Base-by-base conservation (phyloP, 1,140 invertebrate species). In the Formica exsecta region DNA sequence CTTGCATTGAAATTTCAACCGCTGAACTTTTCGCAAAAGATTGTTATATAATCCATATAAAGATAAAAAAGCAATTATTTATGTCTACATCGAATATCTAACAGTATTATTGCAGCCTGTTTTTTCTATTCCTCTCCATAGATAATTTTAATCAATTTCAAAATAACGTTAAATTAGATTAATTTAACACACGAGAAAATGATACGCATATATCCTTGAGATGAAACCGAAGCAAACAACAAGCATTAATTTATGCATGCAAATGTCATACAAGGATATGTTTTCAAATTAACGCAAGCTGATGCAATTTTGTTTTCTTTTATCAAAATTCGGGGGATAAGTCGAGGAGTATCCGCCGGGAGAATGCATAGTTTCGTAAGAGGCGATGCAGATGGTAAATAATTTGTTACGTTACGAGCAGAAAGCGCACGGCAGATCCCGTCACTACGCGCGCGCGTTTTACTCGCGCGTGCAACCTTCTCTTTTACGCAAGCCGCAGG, bases 401-500 rank as follows among this genome's bases (percentile, higher is more conserved):
- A 66, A 76, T 41, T 59, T n/a, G 6, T 19, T 51, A 41, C 19
- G 13, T 54, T 44, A 6, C 19, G 7, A 48, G 36, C 9, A 38
- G 41, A 22, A 22, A 48, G n/a, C 36, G 29, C 41, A 36, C 44
- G 13, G 13, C 7, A 29, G 32, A 36, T 86, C 1, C 44, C 22
- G 59, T 71, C 13, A 9, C 1, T 25, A 9, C n/a, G 0, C n/a
- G 11, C 41, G 16, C 1, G 38, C 48, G 38, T 70, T 86, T 87
- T 16, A 73, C 44, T 48, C 29, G 57, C 54, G 19, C 8, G 57
- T 19, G 9, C 38, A 81, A 74, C 61, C 77, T 87, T 85, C 86
- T 85, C 73, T 87, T 71, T 87, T 87, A 76, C 86, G 86, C 81
- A 87, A 77, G 62, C 44, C 66, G 3, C 32, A 66, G 51, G 57